These are phyloP conservation scores for Aldabrachelys gigantea DNA, from an alignment of 2,113 vertebrate species.

Conservation along the genomic window DNA sequence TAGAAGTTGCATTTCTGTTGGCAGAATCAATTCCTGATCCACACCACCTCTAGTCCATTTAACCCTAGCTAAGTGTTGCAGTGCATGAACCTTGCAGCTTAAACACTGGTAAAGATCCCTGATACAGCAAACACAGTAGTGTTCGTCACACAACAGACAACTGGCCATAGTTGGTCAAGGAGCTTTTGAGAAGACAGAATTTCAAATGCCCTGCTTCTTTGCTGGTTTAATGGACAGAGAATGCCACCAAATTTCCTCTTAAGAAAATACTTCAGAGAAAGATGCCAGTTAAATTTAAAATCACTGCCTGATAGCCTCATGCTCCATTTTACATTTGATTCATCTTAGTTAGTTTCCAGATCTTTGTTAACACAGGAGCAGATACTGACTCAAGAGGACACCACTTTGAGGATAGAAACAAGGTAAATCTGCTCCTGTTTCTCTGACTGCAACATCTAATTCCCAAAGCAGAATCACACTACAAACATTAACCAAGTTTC, in stretches of 20 bases:
- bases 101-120: background rate
- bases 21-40: constrained; percentile 45
- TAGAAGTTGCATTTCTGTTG: constrained; percentile 27
- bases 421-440: background rate
- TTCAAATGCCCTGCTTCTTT: background rate
- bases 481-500: background rate
- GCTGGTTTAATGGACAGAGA: background rate
- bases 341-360: background rate
- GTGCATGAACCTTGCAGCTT: background rate
- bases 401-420: background rate
- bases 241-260: background rate
- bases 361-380: background rate
- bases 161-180: background rate
- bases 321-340: background rate
- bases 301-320: background rate
- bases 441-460: background rate
- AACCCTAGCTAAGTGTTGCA: background rate
- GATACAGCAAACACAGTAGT: background rate
- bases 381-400: background rate
- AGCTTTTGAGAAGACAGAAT: background rate
- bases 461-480: background rate
- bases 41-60: background rate
- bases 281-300: background rate
- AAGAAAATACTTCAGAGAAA: background rate
- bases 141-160: background rate